phyloP scores from a whole-genome alignment of 2,888 invertebrate genomes.

The Pterostichus madidus region DNA sequence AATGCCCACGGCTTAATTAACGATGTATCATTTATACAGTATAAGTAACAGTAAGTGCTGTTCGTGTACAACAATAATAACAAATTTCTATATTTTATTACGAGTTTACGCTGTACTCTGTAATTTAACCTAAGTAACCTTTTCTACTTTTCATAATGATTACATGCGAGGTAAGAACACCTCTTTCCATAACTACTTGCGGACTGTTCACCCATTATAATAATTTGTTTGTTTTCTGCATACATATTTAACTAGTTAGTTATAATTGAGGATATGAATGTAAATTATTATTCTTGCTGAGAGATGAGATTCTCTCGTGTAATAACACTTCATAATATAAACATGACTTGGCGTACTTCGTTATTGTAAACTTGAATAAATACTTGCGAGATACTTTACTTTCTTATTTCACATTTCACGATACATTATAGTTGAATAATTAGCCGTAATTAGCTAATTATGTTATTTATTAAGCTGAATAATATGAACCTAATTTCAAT shows the following conservation, averaged over 20 bases:
- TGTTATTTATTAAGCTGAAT: too few relatives aligned
- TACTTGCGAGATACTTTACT: not conserved
- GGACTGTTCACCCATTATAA: not conserved
- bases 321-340: slow-evolving; percentile 38
- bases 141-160: not conserved
- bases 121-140: not conserved
- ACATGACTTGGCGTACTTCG: slow-evolving; percentile 12
- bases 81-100: not conserved
- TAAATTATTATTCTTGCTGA: slow-evolving; percentile 33
- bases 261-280: slow-evolving; percentile 33
- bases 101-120: not conserved
- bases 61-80: not conserved
- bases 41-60: too few relatives aligned
- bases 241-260: slow-evolving; percentile 33
- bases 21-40: too few relatives aligned
- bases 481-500: too few relatives aligned
- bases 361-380: slow-evolving; percentile 5
- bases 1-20: too few relatives aligned
- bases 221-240: slow-evolving; percentile 46
- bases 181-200: not conserved
- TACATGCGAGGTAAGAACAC: not conserved
- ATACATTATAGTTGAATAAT: too few relatives aligned
- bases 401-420: not conserved
- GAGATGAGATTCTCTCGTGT: not conserved
- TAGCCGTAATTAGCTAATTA: too few relatives aligned